Evolutionary conservation across 1,140 invertebrate genomes (phyloP).

Genomic region (Gryon sp.): DNA sequence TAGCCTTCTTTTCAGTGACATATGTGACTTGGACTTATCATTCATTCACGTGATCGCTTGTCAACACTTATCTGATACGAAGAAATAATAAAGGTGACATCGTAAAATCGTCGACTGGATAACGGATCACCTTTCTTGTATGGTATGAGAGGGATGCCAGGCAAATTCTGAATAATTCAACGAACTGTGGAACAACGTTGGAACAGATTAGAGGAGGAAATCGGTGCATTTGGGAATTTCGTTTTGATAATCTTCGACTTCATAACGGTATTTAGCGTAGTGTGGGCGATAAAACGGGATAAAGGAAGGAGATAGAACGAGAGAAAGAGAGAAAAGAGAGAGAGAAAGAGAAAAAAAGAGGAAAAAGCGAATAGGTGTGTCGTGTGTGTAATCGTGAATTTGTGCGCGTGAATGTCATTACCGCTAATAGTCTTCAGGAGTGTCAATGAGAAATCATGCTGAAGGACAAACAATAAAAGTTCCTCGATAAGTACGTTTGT

Average conservation of each 20-base stretch:
- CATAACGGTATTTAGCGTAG: slow-evolving; percentile 20
- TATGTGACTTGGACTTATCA: slow-evolving; percentile 16
- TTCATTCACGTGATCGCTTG: slow-evolving; percentile 12
- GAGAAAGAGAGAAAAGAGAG: too few relatives aligned
- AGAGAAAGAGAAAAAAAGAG: too few relatives aligned
- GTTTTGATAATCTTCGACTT: slow-evolving; percentile 9
- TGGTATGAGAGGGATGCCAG: background rate
- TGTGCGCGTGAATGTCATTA: slow-evolving; percentile 42
- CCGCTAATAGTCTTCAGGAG: slow-evolving; percentile 24
- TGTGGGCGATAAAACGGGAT: slow-evolving; percentile 24
- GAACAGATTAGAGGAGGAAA: background rate
- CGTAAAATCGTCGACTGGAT: background rate
- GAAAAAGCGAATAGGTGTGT: slow-evolving; percentile 34
- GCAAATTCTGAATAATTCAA: slow-evolving; percentile 13
- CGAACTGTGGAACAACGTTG: background rate
- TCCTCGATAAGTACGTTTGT: slow-evolving; percentile 14
- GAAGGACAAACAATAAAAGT: slow-evolving; percentile 8
- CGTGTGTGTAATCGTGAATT: slow-evolving; percentile 24
- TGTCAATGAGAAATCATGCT: slow-evolving; percentile 7
- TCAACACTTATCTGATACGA: slow-evolving; percentile 20
- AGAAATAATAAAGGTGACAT: slow-evolving; percentile 18
- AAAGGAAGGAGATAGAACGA: slow-evolving; percentile 30
- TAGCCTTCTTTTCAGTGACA: background rate
- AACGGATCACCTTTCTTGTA: background rate
- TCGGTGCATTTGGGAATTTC: slow-evolving; percentile 14